Conservation (phyloP, 2,113 vertebrate species). For the Sylvia atricapilla region DNA sequence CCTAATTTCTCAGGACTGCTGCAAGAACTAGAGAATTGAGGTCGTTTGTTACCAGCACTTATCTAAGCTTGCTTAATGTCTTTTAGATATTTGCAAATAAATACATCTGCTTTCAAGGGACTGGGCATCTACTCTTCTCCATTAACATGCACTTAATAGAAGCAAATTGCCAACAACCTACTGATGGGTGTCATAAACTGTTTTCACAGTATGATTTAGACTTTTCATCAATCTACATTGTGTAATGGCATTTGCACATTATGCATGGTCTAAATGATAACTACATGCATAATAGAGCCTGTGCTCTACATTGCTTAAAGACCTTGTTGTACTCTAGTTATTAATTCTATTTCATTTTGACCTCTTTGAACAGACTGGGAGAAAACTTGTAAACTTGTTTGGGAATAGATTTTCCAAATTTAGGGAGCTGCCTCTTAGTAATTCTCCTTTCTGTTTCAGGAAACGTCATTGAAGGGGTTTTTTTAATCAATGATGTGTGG, state of each 20-base stretch:
- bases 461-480: not conserved
- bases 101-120: not conserved
- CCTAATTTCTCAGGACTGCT: not conserved
- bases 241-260: not conserved
- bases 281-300: not conserved
- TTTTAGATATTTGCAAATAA: not conserved
- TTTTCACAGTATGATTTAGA: slow-evolving; percentile 1
- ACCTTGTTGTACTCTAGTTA: not conserved
- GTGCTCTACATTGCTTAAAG: not conserved
- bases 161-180: not conserved
- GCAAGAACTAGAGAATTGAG: not conserved
- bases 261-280: not conserved
- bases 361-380: not conserved
- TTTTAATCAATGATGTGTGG: not conserved
- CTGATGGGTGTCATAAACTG: not conserved
- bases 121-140: not conserved
- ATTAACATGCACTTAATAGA: not conserved
- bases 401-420: not conserved
- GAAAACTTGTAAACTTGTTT: not conserved
- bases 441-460: not conserved
- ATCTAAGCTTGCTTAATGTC: not conserved
- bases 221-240: not conserved
- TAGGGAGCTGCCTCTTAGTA: not conserved
- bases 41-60: not conserved
- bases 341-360: not conserved